Conservation (phyloP, 1,140 invertebrate species). For the Eumaeus atala region DNA sequence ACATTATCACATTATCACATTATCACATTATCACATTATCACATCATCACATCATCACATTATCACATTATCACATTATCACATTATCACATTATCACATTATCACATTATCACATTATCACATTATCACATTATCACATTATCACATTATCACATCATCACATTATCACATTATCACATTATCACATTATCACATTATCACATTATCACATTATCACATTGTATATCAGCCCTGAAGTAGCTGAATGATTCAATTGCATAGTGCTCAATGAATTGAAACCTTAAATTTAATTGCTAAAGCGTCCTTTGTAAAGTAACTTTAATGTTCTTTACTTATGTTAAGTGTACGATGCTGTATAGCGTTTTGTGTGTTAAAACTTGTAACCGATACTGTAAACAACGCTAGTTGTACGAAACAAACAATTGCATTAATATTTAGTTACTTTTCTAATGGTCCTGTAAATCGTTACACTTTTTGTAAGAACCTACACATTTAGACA, state of each 20-base stretch:
- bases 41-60: too few relatives aligned
- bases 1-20: slow-evolving; percentile 1
- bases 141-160: slow-evolving; percentile 1
- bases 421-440: not conserved
- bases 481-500: not conserved
- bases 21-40: slow-evolving; percentile 4
- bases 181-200: slow-evolving; percentile 4
- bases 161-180: slow-evolving; percentile 5
- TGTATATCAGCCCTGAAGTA: slow-evolving; percentile 1
- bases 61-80: slow-evolving; percentile 5
- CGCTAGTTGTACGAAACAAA: too few relatives aligned
- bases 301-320: too few relatives aligned
- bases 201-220: slow-evolving; percentile 2
- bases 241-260: slow-evolving; percentile 9
- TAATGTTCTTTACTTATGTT: too few relatives aligned
- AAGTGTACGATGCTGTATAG: too few relatives aligned
- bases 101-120: slow-evolving; percentile 4
- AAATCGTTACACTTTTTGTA: not conserved
- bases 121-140: slow-evolving; percentile 6
- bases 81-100: slow-evolving; percentile 1
- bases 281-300: too few relatives aligned
- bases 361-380: too few relatives aligned
- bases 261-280: not conserved
- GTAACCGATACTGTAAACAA: too few relatives aligned
- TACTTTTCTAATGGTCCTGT: not conserved